phyloP scores from a whole-genome alignment of 2,888 invertebrate genomes.

The Caenorhabditis sp. region DNA sequence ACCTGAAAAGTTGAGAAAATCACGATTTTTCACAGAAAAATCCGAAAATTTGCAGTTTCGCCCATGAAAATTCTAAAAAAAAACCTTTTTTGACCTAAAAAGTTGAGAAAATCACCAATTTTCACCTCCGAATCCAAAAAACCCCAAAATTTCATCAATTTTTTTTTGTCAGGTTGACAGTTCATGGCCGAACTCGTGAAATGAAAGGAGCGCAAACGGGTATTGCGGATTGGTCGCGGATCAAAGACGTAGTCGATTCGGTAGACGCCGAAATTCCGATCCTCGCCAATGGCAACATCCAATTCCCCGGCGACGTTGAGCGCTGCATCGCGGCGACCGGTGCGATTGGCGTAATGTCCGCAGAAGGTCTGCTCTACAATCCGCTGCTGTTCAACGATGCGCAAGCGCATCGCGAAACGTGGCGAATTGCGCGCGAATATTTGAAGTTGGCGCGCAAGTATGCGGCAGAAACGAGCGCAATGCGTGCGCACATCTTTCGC shows the following conservation, averaged over 20 bases:
- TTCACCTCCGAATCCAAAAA: background rate
- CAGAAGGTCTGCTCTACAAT: slow-evolving; percentile 94
- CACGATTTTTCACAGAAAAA: too few species aligned
- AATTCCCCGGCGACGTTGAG: slow-evolving; percentile 82
- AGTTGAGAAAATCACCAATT: background rate
- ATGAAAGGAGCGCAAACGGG: slow-evolving; percentile 91
- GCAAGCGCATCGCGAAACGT: slow-evolving; percentile 39
- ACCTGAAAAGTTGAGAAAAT: too few species aligned
- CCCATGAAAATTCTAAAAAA: too few species aligned
- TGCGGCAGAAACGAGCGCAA: slow-evolving; percentile 87
- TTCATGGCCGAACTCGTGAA: slow-evolving; percentile 93
- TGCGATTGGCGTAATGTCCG: slow-evolving; percentile 78
- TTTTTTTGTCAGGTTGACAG: slow-evolving; percentile 79
- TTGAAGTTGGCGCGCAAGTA: slow-evolving; percentile 82
- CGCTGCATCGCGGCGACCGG: slow-evolving; percentile 85
- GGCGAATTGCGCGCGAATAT: slow-evolving; percentile 84
- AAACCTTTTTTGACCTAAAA: background rate
- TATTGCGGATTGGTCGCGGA: slow-evolving; percentile 90
- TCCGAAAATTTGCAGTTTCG: too few species aligned
- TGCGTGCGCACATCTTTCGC: slow-evolving; percentile 94
- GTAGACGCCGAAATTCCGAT: slow-evolving; percentile 83
- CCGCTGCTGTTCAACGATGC: slow-evolving; percentile 82
- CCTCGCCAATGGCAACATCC: slow-evolving; percentile 96
- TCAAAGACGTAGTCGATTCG: slow-evolving; percentile 86
- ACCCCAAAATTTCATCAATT: too few species aligned